Base-by-base conservation (phyloP, 2,113 vertebrate species). In the Orycteropus afer region DNA sequence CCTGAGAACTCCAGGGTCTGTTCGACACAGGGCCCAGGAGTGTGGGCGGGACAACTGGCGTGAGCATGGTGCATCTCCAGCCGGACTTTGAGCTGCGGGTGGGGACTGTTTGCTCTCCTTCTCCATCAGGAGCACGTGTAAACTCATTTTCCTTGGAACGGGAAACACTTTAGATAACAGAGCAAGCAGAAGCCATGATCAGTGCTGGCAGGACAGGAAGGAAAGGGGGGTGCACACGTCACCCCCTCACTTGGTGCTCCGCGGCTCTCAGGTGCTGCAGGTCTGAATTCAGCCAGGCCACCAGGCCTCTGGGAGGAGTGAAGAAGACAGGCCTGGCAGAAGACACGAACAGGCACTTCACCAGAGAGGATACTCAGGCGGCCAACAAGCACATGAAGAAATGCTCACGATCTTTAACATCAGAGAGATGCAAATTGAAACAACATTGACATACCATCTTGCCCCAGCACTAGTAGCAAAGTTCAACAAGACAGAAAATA, bases 21-120 rank as follows among this genome's bases (percentile, higher is more conserved):
- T 7, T 5, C 5, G 0, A 4, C 79, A 17, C 12, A 11, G 14
- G n/a, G 8, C 51, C 12, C 3, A 29, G 12, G 3, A 0, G 0
- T 1, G 42, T 15, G 18, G 80, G n/a, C 27, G 0, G 13, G 20
- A 1, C 7, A 22, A 17, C 17, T 14, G 8, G 0, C 0, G 18
- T 12, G 15, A 0, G 27, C 2, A 9, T 59, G 6, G 0, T 45
- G 1, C 0, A 0, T 0, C 27, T 42, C 9, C 1, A 51, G 34
- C 61, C 2, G 65, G 42, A 85, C 79, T 76, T 40, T 53, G 76
- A 4, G 6, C 14, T 2, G 20, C 3, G 42, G 63, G 57, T 9
- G 10, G 37, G 1, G 25, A 14, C 11, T 37, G 10, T 10, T 7
- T 37, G 1, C 32, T 63, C 12, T 53, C 22, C n/a, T 17, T 25